Conservation (phyloP, 2,888 invertebrate genomes). For the Caenorhabditis japonica region DNA sequence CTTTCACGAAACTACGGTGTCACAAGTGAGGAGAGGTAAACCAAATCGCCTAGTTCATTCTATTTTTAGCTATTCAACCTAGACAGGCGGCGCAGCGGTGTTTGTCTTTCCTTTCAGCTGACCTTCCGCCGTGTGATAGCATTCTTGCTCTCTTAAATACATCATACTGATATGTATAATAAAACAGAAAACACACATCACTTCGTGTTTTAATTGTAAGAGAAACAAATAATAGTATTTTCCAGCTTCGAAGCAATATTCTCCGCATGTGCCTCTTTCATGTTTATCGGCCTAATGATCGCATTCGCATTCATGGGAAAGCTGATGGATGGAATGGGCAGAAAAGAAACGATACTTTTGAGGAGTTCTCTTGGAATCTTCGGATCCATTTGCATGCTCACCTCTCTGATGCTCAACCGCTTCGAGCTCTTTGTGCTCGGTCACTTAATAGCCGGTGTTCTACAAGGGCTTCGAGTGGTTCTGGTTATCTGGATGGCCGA, state of each 20-base stretch:
- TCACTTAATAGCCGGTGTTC: slow-evolving; percentile 66
- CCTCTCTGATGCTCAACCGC: slow-evolving; percentile 55
- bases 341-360: slow-evolving; percentile 65
- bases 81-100: neutral
- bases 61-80: neutral
- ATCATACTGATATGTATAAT: no score
- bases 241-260: slow-evolving; percentile 69
- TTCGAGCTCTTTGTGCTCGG: slow-evolving; percentile 69
- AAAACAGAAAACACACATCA: no score
- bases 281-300: slow-evolving; percentile 69
- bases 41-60: neutral
- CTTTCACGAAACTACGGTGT: slow-evolving; percentile 56
- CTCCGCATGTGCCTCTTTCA: slow-evolving; percentile 65
- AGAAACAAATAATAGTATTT: no score
- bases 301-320: slow-evolving; percentile 65
- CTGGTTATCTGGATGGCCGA: slow-evolving; percentile 71
- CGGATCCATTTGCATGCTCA: slow-evolving; percentile 62
- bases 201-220: no score
- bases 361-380: slow-evolving; percentile 65
- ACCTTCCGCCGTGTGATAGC: no score
- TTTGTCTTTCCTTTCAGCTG: no score
- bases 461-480: slow-evolving; percentile 62
- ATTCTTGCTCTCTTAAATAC: no score
- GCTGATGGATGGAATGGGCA: slow-evolving; percentile 68
- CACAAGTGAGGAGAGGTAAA: slow-evolving; percentile 33